Conservation (phyloP, 2,113 vertebrate species). For the Ictalurus furcatus region DNA sequence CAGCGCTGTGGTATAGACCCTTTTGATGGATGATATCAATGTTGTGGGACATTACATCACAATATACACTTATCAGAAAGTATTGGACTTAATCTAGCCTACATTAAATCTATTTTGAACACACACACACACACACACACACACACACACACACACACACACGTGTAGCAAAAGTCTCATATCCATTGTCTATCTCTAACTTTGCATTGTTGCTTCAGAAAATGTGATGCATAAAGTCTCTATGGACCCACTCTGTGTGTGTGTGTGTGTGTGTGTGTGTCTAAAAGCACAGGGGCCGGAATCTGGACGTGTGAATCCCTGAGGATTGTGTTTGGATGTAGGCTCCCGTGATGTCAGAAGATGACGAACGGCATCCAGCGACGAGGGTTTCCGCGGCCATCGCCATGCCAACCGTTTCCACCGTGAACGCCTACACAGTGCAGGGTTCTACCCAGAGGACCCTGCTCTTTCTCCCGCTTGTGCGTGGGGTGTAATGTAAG, state of each 20-base stretch:
- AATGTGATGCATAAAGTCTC: not conserved
- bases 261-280: slow-evolving; percentile 16
- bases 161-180: not conserved
- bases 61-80: not conserved
- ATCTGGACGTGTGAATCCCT: slow-evolving; percentile 20
- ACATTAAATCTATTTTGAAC: not conserved
- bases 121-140: not conserved
- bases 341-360: slow-evolving; percentile 44
- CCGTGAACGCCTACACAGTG: slow-evolving; percentile 22
- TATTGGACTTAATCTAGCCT: too few species aligned
- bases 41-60: not conserved
- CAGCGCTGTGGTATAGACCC: too few species aligned
- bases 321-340: slow-evolving; percentile 12
- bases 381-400: slow-evolving; percentile 38
- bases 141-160: not conserved
- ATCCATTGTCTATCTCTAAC: not conserved
- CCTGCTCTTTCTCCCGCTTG: not conserved
- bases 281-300: not conserved
- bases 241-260: not conserved
- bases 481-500: not conserved
- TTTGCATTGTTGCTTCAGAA: not conserved
- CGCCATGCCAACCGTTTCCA: slow-evolving; percentile 45
- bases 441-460: slow-evolving; percentile 12
- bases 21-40: not conserved
- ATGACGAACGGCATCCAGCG: slow-evolving; percentile 32